Evolutionary conservation across 2,797 vertebrate genomes (phyloP).

Genomic region (Lagothrix lagotricha): DNA sequence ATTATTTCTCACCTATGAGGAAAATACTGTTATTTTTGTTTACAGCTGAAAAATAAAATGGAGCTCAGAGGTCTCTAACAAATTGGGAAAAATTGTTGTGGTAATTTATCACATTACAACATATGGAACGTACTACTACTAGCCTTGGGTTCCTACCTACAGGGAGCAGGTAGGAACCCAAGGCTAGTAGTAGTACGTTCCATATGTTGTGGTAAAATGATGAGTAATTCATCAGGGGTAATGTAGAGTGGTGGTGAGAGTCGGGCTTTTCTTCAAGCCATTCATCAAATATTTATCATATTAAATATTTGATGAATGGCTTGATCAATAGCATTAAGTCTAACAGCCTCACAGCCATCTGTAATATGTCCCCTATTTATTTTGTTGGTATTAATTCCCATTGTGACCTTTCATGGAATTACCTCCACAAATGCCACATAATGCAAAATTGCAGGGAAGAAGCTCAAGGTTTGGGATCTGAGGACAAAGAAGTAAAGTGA

Average conservation of each 20-base stretch:
- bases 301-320: not conserved
- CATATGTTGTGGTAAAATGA: not conserved
- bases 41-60: not conserved
- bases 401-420: not conserved
- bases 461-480: not conserved
- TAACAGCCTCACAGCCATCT: not conserved
- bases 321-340: not conserved
- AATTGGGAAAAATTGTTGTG: not conserved
- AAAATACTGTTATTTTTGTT: not conserved
- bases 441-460: not conserved
- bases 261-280: not conserved
- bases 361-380: not conserved
- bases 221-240: not conserved
- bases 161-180: not conserved
- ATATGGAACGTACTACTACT: not conserved
- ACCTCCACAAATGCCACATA: not conserved
- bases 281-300: no score
- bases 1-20: not conserved
- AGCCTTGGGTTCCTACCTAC: no score
- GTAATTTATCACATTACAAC: not conserved
- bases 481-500: not conserved
- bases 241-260: not conserved
- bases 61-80: not conserved
- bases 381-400: not conserved
- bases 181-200: not conserved